A percentile compares a stretch with the other conserved stretches of the same genome.
phyloP scores from a whole-genome alignment of 2,113 vertebrate species.

The Lasiurus borealis region DNA sequence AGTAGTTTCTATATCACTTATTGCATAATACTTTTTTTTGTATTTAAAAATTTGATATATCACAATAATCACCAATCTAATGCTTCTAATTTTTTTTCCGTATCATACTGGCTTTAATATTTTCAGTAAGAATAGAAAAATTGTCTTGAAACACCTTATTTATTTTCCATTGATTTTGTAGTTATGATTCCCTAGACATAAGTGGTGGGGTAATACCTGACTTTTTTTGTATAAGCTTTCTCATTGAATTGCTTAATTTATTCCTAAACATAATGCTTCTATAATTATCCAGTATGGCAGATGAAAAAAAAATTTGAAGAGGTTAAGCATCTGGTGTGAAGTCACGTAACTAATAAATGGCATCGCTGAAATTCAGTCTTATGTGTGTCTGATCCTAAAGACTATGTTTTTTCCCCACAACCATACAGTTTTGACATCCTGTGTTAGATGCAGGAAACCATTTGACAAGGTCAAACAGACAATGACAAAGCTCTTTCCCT shows the following conservation, averaged over 20 bases:
- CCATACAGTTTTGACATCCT: neutral
- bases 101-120: neutral
- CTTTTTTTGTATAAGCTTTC: neutral
- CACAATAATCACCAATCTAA: neutral
- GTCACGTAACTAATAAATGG: neutral
- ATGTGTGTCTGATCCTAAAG: neutral
- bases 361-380: neutral
- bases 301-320: neutral
- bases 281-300: neutral
- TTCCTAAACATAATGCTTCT: neutral
- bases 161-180: neutral
- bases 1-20: neutral
- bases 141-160: neutral
- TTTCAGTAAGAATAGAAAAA: neutral
- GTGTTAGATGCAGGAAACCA: neutral
- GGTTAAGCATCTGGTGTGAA: neutral
- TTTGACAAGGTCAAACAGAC: neutral
- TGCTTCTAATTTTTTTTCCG: neutral
- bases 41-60: neutral
- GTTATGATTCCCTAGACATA: neutral
- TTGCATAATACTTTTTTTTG: conserved; percentile 7
- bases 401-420: neutral
- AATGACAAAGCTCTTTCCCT: neutral
- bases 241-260: neutral
- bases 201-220: too few relatives aligned